phyloP scores from a whole-genome alignment of 2,888 invertebrate species.

The Pristionchus entomophagus region DNA sequence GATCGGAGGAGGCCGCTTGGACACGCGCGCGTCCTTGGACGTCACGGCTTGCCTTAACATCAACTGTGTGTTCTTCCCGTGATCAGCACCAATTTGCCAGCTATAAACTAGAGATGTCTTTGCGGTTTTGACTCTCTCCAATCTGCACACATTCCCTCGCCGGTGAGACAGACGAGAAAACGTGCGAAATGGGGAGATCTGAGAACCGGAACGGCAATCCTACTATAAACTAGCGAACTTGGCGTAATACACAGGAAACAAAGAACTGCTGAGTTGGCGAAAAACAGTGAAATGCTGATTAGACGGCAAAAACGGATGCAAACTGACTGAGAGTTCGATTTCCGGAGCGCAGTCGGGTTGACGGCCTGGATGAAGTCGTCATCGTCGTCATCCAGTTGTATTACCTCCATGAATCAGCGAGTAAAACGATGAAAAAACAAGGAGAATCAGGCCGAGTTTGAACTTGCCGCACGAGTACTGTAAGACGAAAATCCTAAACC shows the following conservation, averaged over 20 bases:
- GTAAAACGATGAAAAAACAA: background rate
- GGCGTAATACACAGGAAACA: too few relatives aligned
- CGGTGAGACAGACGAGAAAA: too few relatives aligned
- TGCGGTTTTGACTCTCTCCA: too few relatives aligned
- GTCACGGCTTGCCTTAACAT: background rate
- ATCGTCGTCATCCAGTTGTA: constrained; percentile 28
- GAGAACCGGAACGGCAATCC: too few relatives aligned
- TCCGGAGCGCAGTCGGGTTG: background rate
- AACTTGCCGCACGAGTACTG: constrained; percentile 29
- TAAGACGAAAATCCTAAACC: background rate
- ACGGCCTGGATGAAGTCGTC: constrained; percentile 40
- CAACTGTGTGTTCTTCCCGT: too few relatives aligned
- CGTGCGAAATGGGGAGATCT: too few relatives aligned
- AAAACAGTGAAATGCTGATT: too few relatives aligned
- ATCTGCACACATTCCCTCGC: too few relatives aligned
- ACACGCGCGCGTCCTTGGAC: background rate
- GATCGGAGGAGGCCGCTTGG: constrained; percentile 25
- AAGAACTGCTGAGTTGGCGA: too few relatives aligned
- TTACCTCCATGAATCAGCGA: constrained; percentile 27
- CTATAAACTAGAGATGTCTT: too few relatives aligned
- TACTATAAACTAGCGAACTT: too few relatives aligned
- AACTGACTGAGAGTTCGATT: background rate
- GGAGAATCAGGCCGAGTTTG: background rate
- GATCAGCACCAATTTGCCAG: too few relatives aligned
- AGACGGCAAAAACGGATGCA: background rate